Evolutionary conservation across 2,797 vertebrate species (phyloP).

Genomic region (Malurus leucopterus): DNA sequence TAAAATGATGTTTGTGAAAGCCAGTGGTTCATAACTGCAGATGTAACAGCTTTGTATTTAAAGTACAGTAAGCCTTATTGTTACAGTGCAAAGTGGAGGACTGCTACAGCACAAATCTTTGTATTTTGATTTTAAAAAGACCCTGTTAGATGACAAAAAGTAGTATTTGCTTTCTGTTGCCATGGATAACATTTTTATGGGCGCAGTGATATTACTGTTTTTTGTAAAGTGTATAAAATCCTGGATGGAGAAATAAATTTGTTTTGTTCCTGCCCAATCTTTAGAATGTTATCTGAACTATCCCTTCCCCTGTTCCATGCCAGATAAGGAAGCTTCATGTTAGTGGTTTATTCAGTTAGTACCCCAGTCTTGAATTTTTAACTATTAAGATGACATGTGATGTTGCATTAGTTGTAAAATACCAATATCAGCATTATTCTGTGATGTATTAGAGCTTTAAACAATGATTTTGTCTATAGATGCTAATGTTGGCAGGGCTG

Average conservation of each 20-base stretch:
- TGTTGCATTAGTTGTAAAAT: conserved; percentile 54
- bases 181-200: conserved; percentile 74
- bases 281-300: conserved; percentile 58
- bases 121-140: conserved; percentile 79
- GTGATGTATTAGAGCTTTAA: conserved; percentile 45
- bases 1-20: conserved; percentile 90
- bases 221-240: conserved; percentile 72
- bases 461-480: conserved; percentile 21
- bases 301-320: conserved; percentile 13
- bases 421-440: conserved; percentile 22
- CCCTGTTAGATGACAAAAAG: conserved; percentile 73
- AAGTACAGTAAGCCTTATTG: conserved; percentile 78
- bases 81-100: conserved; percentile 79
- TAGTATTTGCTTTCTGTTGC: conserved; percentile 75
- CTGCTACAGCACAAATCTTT: conserved; percentile 80
- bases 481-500: neutral
- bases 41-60: conserved; percentile 71
- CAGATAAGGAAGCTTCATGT: conserved; percentile 33
- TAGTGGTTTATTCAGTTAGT: conserved; percentile 53
- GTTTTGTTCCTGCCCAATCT: conserved; percentile 65
- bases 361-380: conserved; percentile 45
- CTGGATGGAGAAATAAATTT: conserved; percentile 67
- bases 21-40: conserved; percentile 77
- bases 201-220: conserved; percentile 70
- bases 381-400: conserved; percentile 40